Evolutionary conservation across 2,888 invertebrate species (phyloP), one percentile per base, ranked within the genome.

Genomic region (Onthophagus sagittarius): DNA sequence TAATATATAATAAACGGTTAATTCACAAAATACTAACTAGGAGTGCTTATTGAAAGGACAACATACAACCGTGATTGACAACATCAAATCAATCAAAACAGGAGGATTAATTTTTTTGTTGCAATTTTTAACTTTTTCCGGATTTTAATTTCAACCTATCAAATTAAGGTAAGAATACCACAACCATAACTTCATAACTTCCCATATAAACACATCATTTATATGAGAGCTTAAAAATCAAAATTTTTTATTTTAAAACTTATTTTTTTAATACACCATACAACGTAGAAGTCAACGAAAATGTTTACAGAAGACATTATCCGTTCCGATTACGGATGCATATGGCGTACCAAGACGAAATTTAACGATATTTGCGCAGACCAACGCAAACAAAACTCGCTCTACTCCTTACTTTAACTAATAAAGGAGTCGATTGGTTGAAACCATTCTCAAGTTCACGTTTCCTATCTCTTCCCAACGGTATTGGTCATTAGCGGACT

Each of bases 1-100:
- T 83, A 84, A 82, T 82, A 81, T 82, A 84, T 83, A 85, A 84
- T 85, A 84, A 84, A 80, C 82, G 82, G 79, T 84, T 81, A 85
- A 85, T 85, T 85, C 83, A 85, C 84, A 82, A 83, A 81, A 82
- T 82, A 81, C 80, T 80, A 79, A 78, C 76, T 77, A 74, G 76
- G 81, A 79, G 82, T 82, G 82, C 80, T 81, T 82, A 82, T 83
- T 79, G 81, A 83, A 83, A 82, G 81, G 82, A 79, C 81, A 23
- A 82, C 80, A 80, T 79, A 78, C 71, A 67, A 78, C 63, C 62
- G 78, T 82, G 82, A 83, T 82, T 83, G 82, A 80, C 80, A 80
- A 79, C 79, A 23, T 23, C 23, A 23, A 23, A 23, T 80, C 77
- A 79, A 77, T 78, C 23, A 33, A 69, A 15, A 15, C 7, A 65